These are phyloP conservation scores for Lagopus leucura DNA, from an alignment of 2,113 vertebrate genomes.

Conservation along the genomic window DNA sequence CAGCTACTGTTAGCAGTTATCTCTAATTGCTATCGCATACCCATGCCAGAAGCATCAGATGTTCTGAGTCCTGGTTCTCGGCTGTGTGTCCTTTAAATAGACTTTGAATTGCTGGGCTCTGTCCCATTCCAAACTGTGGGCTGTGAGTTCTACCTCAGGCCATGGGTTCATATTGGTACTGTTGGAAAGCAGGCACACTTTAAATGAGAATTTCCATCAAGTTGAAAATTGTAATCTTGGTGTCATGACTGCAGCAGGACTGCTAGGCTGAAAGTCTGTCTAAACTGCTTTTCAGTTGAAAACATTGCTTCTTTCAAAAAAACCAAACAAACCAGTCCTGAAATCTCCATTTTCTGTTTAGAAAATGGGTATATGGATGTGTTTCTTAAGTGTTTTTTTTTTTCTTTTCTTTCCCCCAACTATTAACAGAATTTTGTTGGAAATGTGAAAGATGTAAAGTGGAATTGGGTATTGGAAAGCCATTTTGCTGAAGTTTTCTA, in stretches of 20 bases:
- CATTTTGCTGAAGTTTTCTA: background rate
- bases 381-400: background rate
- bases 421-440: background rate
- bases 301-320: background rate
- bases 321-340: background rate
- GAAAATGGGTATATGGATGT: background rate
- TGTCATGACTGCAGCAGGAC: background rate
- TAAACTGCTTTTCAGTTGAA: background rate
- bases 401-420: background rate
- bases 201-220: background rate
- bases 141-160: background rate
- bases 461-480: background rate
- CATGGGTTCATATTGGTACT: background rate
- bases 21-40: accelerated
- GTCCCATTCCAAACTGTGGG: background rate
- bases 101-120: background rate
- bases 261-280: background rate
- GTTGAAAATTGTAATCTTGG: background rate
- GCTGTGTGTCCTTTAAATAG: background rate
- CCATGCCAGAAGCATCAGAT: background rate
- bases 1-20: background rate
- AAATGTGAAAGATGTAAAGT: background rate
- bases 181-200: background rate
- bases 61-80: background rate
- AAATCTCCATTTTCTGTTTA: background rate